Evolutionary conservation across 2,797 vertebrate genomes (phyloP).

Genomic region (Sus cebifrons): DNA sequence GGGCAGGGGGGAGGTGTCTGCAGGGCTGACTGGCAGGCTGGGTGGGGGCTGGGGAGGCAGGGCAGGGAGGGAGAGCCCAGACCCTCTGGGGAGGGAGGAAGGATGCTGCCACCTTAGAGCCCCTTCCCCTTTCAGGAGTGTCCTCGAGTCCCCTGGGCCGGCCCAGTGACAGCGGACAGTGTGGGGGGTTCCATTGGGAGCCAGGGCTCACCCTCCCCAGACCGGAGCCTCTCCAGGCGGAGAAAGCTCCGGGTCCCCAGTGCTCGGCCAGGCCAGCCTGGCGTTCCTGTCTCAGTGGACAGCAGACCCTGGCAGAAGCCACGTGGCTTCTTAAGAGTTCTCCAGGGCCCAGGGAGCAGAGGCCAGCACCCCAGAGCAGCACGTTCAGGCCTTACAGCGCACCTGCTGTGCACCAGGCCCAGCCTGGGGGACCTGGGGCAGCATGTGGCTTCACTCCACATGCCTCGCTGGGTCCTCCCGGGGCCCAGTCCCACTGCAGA

Average conservation of each 20-base stretch:
- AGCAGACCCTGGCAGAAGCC: background rate
- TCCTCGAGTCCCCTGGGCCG: background rate
- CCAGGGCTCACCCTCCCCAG: background rate
- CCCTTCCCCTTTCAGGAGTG: background rate
- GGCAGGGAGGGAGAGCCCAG: background rate
- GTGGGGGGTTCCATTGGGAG: too few species aligned
- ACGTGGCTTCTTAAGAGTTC: background rate
- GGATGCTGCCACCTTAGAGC: background rate
- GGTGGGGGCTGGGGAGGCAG: constrained; percentile 5
- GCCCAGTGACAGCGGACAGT: background rate
- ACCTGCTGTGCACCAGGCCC: background rate
- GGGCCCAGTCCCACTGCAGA: background rate
- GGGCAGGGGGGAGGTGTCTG: constrained; percentile 71
- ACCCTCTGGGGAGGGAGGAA: background rate
- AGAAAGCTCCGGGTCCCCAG: background rate
- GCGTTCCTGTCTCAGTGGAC: background rate
- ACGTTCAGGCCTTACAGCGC: background rate
- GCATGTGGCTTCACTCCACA: background rate
- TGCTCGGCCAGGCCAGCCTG: background rate
- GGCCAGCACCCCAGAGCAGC: background rate
- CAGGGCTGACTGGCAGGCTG: constrained; percentile 37
- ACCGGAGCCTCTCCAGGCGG: background rate
- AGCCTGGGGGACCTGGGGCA: background rate
- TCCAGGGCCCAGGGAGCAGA: background rate
- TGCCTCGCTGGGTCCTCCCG: background rate